Conservation (phyloP, 2,888 invertebrate genomes). For the Lepidonotus clava region DNA sequence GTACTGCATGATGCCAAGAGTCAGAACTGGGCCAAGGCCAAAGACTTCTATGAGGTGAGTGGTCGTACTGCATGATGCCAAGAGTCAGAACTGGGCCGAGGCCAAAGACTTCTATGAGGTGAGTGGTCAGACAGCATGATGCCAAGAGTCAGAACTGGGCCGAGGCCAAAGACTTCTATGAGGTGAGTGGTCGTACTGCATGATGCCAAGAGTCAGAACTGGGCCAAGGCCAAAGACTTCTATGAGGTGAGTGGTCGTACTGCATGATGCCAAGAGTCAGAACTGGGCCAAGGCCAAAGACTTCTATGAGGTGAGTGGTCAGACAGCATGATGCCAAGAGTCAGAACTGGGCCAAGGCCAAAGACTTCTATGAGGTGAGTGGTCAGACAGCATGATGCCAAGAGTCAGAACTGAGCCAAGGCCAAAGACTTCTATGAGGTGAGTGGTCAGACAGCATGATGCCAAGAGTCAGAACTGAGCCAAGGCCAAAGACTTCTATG, state of each 20-base stretch:
- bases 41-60: background rate
- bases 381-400: no score
- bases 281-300: background rate
- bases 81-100: background rate
- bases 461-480: no score
- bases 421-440: background rate
- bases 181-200: background rate
- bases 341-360: slow-evolving; percentile 74
- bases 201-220: background rate
- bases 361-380: slow-evolving; percentile 78
- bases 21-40: background rate
- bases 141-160: no score
- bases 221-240: background rate
- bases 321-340: slow-evolving; percentile 77
- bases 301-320: slow-evolving; percentile 69
- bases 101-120: background rate
- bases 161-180: background rate
- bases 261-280: background rate
- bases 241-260: background rate
- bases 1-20: background rate
- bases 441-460: no score
- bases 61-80: background rate
- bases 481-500: no score
- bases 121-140: background rate
- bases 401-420: no score